Evolutionary conservation across 2,888 invertebrate genomes (phyloP), one percentile per base, ranked within the genome.

Genomic region (Oscheius sp.): DNA sequence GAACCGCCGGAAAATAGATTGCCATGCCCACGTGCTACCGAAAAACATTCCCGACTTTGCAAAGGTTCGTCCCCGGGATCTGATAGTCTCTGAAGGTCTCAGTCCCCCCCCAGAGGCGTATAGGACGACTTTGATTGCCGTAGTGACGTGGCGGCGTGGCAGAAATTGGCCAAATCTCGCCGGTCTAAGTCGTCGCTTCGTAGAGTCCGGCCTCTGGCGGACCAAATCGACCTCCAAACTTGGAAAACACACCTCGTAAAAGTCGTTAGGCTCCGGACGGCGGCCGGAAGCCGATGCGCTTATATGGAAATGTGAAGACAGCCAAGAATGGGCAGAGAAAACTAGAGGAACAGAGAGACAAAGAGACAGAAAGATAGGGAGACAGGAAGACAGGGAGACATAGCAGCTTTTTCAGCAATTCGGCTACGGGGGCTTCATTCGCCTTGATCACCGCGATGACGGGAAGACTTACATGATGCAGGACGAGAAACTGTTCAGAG

Each of bases 11-110:
- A 92, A 92, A 85, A 89, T 92, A 58, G 92, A 92, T 81, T 85
- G 92, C 4, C 92, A 92, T 82, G 91, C 90, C 32, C 92, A 92
- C 79, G 91, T 92, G 81, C 84, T 92, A 37, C 92, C 92, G 0
- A 87, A 90, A 74, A 86, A 85, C n/a, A 91, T 91, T 91, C 92
- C 92, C 1, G 90, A 92, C 84, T 87, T 92, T 51, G 90, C 90
- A 83, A 87, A 91, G 89, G 91, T 91, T 53, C 10, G 55, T 72
- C n/a, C 4, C 21, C 32, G 11, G 5, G 37, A 21, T 63, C 47
- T 63, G 21, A 13, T 50, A n/a, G 11, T 29, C 37, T 62, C 62
- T 21, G 37, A 13, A 50, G 57, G 5, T 9, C 21, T 50, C 55
- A 53, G 9, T 42, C 53, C 35, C n/a, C 55, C 55, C 4, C 48